Evolutionary conservation across 2,113 vertebrate genomes (phyloP), one percentile per base, ranked within the genome.

Genomic region (Bubalus kerabau): DNA sequence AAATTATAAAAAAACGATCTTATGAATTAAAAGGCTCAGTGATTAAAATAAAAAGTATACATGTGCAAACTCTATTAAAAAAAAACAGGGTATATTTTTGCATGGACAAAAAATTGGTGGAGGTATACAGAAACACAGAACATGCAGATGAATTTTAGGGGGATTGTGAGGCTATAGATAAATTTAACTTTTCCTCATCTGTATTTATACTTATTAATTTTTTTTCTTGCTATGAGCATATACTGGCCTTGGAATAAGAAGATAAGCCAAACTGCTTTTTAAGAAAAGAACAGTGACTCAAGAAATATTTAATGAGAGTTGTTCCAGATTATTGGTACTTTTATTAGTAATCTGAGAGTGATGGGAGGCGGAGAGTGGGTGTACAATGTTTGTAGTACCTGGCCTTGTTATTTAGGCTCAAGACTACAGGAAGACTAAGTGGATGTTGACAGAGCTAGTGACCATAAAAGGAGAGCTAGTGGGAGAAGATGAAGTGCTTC

Each of bases 1-100:
- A 50, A 97, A 81, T 84, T 60, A 90, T 87, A 46, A 85, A 82
- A 59, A 94, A 95, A 85, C 48, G 46, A 74, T 81, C 56, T 95
- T 43, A 40, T 40, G 48, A 95, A 76, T 88, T 93, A 60, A 86
- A 96, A 97, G 28, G 6, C 40, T 81, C 91, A n/a, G 14, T 87
- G 23, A 50, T 82, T 97, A 91, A 91, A 86, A 56, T 85, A 97
- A 57, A 74, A 88, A 76, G 48, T 87, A 43, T 74, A 30, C 60
- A 74, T 21, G 23, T n/a, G 36, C 16, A 93, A 90, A 74, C 9
- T 76, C 78, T 87, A 7, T 96, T 78, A 6, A 23, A 48, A 89
- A 89, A 97, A 95, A 54, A 7, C 13, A 88, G 15, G 3, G 60
- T 52, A 14, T 93, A 48, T 93, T 90, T 87, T 89, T 87, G 23